Base-by-base conservation (phyloP, 2,113 vertebrate genomes). In the Pheucticus melanocephalus region DNA sequence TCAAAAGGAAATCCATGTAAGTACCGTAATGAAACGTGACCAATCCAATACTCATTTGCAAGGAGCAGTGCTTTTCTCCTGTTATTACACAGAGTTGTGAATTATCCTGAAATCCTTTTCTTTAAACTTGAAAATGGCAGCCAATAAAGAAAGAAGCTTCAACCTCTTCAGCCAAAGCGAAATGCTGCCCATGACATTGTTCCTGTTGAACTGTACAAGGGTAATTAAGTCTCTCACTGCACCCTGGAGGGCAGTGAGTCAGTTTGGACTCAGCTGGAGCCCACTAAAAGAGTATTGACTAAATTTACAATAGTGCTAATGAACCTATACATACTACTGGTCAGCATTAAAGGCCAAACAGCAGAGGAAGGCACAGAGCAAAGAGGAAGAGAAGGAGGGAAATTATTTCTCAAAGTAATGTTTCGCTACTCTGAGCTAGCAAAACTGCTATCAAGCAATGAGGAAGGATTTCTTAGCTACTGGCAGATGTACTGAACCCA, bases 161-260 rank as follows among this genome's bases (percentile, higher is more conserved):
- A 85, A 33, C 44, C 76, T 92, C 86, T 83, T 65, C 65, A 90
- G 69, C 51, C 83, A 91, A 73, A 81, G 47, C 1, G 0, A 87
- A 95, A 93, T 35, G 48, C 90, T 92, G 83, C 78, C 88, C 90
- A 61, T 42, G 39, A 92, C 50, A 59, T 63, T 87, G 83, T 39
- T 96, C 90, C 82, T 71, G 73, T 92, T 97, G 88, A 95, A 92
- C 2, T 7, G 68, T 89, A 94, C 88, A 89, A 90, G 94, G 90
- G 95, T 97, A 97, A 96, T 97, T 97, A 97, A 96, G 75, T 82
- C 51, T 91, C 78, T 93, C 83, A 96, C 87, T 93, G 88, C 50
- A 92, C 94, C 88, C 95, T 65, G 82, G 93, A 93, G 96, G 92
- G 88, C 88, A 91, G 23, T 84, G 92, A 97, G 92, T 92, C 86